phyloP scores from a whole-genome alignment of 2,113 vertebrate genomes.

The Myodes glareolus region DNA sequence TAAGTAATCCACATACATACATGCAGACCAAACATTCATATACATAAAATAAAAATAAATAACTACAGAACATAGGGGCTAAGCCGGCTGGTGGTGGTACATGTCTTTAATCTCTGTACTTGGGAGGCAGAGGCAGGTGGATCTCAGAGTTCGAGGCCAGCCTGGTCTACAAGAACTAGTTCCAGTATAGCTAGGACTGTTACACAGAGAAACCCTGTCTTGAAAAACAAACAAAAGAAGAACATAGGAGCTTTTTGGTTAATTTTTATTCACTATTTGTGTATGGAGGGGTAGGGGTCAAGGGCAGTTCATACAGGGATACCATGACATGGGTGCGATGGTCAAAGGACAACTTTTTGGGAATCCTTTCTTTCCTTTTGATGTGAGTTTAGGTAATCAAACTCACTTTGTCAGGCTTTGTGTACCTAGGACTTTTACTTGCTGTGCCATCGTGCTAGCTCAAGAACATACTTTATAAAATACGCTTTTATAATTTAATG shows the following conservation, averaged over 20 bases:
- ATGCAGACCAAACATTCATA: background rate
- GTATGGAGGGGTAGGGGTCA: background rate
- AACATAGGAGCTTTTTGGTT: background rate
- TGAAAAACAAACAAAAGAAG: too few relatives aligned
- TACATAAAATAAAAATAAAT: background rate
- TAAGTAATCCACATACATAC: background rate
- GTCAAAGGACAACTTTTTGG: background rate
- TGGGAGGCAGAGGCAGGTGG: too few relatives aligned
- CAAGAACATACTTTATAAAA: constrained; percentile 12
- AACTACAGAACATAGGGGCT: too few relatives aligned
- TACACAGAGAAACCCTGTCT: too few relatives aligned
- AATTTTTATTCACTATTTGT: background rate
- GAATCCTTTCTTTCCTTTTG: background rate
- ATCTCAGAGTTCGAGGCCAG: too few relatives aligned
- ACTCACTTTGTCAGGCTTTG: background rate
- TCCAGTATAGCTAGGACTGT: too few relatives aligned
- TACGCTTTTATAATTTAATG: background rate
- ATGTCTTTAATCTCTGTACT: too few relatives aligned
- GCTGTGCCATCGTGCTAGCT: background rate
- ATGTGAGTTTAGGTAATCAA: background rate
- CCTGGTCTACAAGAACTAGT: too few relatives aligned
- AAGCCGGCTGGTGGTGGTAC: too few relatives aligned
- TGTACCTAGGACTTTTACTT: background rate
- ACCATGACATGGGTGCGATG: background rate
- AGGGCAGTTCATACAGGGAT: background rate